These are phyloP conservation scores for Megalops atlanticus DNA, from an alignment of 2,113 vertebrate species.

Conservation along the genomic window DNA sequence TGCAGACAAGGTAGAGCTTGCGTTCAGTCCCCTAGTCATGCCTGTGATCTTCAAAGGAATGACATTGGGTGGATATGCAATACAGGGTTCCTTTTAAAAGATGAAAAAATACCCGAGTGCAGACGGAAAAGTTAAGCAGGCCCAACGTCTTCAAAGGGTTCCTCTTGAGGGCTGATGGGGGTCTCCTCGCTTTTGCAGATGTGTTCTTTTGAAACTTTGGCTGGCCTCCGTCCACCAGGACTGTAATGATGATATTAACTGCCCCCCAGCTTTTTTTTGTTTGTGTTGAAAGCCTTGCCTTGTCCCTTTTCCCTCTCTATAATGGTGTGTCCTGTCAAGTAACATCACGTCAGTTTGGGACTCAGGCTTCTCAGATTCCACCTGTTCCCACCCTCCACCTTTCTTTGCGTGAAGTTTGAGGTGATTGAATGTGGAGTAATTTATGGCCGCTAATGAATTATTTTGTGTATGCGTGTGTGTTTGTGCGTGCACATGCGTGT, in stretches of 20 bases:
- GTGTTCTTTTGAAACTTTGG: neutral
- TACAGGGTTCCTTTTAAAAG: neutral
- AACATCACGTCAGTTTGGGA: neutral
- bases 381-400: neutral
- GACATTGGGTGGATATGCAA: neutral
- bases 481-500: neutral
- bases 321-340: neutral
- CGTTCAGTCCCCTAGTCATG: conserved; percentile 54
- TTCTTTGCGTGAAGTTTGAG: neutral
- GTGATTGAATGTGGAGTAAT: conserved; percentile 4
- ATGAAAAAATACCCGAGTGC: neutral
- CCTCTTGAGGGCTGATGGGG: neutral
- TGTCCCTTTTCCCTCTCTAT: neutral
- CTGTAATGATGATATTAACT: neutral
- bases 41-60: neutral
- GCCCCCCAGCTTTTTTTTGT: neutral
- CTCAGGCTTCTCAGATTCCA: neutral
- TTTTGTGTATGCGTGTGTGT: no score
- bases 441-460: neutral
- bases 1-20: conserved; percentile 60
- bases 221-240: neutral
- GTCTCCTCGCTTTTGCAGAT: neutral
- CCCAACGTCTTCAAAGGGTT: neutral
- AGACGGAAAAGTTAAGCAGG: neutral
- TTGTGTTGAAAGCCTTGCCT: neutral